phyloP scores from a whole-genome alignment of 37 sponge, comb jelly and placozoan species.

The Crambe crambe region DNA sequence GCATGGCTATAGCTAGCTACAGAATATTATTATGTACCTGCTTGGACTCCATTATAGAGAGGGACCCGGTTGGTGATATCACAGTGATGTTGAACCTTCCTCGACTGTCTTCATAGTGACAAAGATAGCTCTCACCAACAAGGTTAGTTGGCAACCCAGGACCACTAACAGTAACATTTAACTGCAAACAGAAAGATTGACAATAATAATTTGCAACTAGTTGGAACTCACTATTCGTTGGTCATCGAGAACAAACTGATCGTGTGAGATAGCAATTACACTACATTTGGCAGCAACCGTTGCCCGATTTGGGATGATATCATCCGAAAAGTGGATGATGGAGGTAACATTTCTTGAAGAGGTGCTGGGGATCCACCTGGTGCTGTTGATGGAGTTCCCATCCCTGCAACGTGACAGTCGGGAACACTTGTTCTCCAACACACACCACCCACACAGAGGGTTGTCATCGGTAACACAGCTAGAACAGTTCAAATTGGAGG shows the following conservation, averaged over 20 bases:
- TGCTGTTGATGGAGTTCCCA: conserved; percentile 33
- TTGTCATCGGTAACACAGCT: conserved; percentile 39
- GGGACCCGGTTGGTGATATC: background rate
- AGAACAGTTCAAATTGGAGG: conserved; percentile 41
- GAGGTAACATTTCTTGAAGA: background rate
- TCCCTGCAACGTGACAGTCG: conserved; percentile 53
- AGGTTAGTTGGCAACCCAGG: conserved; percentile 27
- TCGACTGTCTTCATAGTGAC: conserved; percentile 11
- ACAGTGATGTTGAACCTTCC: background rate
- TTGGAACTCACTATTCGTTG: conserved; percentile 13
- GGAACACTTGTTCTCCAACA: conserved; percentile 81
- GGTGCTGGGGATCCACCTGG: conserved; percentile 40
- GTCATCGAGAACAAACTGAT: conserved; percentile 19
- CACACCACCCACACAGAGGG: conserved; percentile 93
- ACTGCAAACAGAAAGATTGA: background rate
- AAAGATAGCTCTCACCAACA: conserved; percentile 12
- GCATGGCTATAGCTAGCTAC: background rate
- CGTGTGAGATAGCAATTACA: conserved; percentile 12
- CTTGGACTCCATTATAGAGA: conserved; percentile 1
- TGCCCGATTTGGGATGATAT: no score
- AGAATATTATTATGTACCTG: conserved; percentile 1
- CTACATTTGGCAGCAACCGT: conserved; percentile 10
- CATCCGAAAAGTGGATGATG: background rate
- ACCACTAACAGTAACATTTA: background rate
- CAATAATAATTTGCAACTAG: background rate